Evolutionary conservation across 2,888 invertebrate genomes (phyloP).

Genomic region (Drosophila siamana): DNA sequence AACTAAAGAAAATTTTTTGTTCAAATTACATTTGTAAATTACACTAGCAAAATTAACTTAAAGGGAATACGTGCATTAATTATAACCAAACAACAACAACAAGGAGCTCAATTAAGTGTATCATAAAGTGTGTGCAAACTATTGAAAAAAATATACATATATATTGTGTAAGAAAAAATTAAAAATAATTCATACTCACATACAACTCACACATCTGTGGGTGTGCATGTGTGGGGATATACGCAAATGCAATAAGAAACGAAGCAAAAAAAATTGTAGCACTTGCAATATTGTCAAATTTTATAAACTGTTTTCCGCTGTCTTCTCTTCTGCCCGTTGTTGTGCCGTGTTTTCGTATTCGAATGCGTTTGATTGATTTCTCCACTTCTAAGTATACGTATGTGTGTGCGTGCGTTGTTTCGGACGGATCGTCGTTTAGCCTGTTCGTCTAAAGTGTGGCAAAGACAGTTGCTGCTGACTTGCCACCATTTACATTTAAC

Average conservation of each 20-base stretch:
- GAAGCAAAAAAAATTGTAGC: slow-evolving; percentile 48
- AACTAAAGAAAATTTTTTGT: slow-evolving; percentile 76
- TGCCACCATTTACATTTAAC: slow-evolving; percentile 42
- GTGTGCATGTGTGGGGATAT: slow-evolving; percentile 28
- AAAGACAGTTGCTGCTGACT: slow-evolving; percentile 39
- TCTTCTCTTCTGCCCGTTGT: slow-evolving; percentile 40
- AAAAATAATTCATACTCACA: slow-evolving; percentile 44
- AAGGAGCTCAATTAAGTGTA: slow-evolving; percentile 70
- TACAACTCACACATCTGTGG: slow-evolving; percentile 23
- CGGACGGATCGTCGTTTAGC: slow-evolving; percentile 52
- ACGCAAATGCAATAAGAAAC: slow-evolving; percentile 40
- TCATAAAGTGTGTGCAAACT: slow-evolving; percentile 70
- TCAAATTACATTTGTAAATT: slow-evolving; percentile 78
- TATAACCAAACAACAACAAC: slow-evolving; percentile 43
- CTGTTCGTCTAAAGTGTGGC: slow-evolving; percentile 40
- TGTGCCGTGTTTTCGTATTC: slow-evolving; percentile 7
- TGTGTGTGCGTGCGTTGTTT: slow-evolving; percentile 41
- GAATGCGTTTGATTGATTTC: slow-evolving; percentile 77
- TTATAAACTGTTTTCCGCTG: slow-evolving; percentile 59
- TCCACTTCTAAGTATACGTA: slow-evolving; percentile 44
- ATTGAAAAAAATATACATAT: slow-evolving; percentile 40
- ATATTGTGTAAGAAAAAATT: slow-evolving; percentile 72
- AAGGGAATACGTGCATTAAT: slow-evolving; percentile 77
- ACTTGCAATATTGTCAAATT: slow-evolving; percentile 61
- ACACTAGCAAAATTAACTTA: slow-evolving; percentile 68